Conservation (phyloP, 2,888 invertebrate genomes). For the Therioaphis trifolii region DNA sequence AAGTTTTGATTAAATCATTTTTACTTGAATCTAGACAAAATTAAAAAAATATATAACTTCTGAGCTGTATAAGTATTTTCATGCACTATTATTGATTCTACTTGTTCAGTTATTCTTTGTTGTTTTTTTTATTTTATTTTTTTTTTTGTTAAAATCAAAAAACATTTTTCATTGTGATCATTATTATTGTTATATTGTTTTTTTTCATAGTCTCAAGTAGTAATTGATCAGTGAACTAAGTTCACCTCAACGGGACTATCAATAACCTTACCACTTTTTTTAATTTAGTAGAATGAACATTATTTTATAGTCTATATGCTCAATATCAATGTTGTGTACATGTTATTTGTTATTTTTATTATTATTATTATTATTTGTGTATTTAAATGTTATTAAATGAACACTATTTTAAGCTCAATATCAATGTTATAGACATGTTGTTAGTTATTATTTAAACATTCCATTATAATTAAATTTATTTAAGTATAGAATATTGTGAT, state of each 20-base stretch:
- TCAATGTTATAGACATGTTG: slow-evolving; percentile 37
- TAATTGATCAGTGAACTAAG: not conserved
- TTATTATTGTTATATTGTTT: slow-evolving; percentile 12
- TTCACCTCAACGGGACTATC: slow-evolving; percentile 2
- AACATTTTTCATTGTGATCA: not conserved
- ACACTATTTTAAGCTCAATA: slow-evolving; percentile 48
- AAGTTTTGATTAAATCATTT: not conserved
- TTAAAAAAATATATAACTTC: slow-evolving; percentile 1
- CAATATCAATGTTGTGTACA: slow-evolving; percentile 50
- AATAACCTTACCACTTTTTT: slow-evolving; percentile 2
- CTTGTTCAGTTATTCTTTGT: slow-evolving; percentile 22
- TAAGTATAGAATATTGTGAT: slow-evolving; percentile 49
- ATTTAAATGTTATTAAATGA: slow-evolving; percentile 39
- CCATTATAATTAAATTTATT: slow-evolving; percentile 33
- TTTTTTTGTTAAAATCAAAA: slow-evolving; percentile 8
- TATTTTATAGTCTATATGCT: slow-evolving; percentile 43
- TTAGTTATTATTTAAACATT: slow-evolving; percentile 55
- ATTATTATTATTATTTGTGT: slow-evolving; percentile 31
- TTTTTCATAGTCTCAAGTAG: not conserved
- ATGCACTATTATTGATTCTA: slow-evolving; percentile 27
- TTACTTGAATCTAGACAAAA: not conserved
- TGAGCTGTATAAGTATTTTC: not conserved
- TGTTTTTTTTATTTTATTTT: slow-evolving; percentile 19
- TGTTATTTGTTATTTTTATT: slow-evolving; percentile 55
- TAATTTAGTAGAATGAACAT: slow-evolving; percentile 30